These are phyloP conservation scores for Platorchestia sp. DNA, from an alignment of 1,140 invertebrate species.

Conservation along the genomic window DNA sequence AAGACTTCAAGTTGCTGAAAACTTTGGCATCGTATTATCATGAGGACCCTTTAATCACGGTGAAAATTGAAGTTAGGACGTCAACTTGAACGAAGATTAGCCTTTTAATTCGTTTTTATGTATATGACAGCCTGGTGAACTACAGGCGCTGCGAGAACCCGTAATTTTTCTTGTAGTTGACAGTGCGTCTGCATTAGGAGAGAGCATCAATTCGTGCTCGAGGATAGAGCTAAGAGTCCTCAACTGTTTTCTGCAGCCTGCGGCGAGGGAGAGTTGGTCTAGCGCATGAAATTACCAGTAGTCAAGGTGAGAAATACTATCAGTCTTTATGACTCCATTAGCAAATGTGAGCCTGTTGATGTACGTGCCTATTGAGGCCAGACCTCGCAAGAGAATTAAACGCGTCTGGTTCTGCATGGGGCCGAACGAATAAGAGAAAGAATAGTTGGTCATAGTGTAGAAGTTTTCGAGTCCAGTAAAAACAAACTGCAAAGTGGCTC, in stretches of 20 bases:
- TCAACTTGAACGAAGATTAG: background rate
- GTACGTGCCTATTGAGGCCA: background rate
- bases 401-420: background rate
- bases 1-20: background rate
- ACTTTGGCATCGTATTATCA: background rate
- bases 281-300: conserved; percentile 10
- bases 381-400: background rate
- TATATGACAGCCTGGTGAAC: background rate
- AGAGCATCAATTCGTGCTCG: background rate
- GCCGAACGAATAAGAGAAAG: background rate
- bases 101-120: background rate
- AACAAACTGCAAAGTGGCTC: background rate
- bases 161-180: background rate
- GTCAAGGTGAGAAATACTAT: conserved; percentile 43
- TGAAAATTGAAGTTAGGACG: background rate
- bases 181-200: background rate
- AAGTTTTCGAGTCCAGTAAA: background rate
- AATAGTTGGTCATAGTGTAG: background rate
- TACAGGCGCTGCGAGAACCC: background rate
- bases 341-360: conserved; percentile 24
- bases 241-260: background rate
- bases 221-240: background rate
- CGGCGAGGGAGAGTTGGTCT: background rate
- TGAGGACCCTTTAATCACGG: background rate
- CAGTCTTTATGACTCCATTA: conserved; percentile 44